Conservation (phyloP, 2,888 invertebrate species). For the Athetis lepigone region DNA sequence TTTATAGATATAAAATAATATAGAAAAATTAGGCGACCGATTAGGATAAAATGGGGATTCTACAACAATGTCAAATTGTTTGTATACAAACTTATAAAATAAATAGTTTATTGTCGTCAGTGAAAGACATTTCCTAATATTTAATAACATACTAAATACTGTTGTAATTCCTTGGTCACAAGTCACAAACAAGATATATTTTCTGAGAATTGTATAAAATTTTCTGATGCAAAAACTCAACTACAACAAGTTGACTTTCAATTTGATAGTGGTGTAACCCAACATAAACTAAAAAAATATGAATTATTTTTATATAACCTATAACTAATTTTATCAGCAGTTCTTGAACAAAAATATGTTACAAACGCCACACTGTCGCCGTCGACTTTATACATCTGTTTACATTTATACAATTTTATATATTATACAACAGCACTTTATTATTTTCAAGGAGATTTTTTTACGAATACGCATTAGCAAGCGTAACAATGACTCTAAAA, state of each 20-base stretch:
- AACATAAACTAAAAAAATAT: too few species aligned
- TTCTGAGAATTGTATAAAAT: too few species aligned
- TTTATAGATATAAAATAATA: too few species aligned
- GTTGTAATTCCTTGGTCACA: constrained; percentile 31
- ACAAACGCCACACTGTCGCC: constrained; percentile 7
- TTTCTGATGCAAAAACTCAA: background rate
- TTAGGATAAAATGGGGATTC: too few species aligned
- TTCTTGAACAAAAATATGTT: constrained; percentile 40
- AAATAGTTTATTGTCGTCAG: background rate
- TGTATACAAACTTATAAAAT: background rate
- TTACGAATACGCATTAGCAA: constrained; percentile 53
- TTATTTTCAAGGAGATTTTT: constrained; percentile 51
- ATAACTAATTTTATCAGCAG: background rate
- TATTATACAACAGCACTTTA: constrained; percentile 53
- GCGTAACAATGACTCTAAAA: constrained; percentile 32
- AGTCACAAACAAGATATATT: too few species aligned
- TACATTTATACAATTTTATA: constrained; percentile 67
- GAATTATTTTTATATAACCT: too few species aligned
- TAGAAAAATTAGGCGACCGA: too few species aligned
- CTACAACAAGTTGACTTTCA: too few species aligned
- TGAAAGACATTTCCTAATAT: background rate
- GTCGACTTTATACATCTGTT: constrained; percentile 55
- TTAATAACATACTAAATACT: too few species aligned
- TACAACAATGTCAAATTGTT: background rate
- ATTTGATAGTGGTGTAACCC: too few species aligned